Conservation (phyloP, 2,797 vertebrate species). For the Yasuhikotakia modesta region DNA sequence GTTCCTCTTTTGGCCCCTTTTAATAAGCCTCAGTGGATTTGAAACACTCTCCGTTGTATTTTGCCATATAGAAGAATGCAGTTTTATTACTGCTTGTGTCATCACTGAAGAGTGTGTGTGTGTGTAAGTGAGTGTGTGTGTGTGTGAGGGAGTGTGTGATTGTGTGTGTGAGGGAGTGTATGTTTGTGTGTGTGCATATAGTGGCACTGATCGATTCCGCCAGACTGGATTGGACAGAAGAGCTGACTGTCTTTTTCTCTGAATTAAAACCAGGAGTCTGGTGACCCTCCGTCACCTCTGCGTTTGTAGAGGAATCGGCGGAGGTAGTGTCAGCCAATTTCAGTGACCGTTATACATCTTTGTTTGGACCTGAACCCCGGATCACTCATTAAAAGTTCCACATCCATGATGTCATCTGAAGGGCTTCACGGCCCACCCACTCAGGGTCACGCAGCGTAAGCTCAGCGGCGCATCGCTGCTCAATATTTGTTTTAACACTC, state of each 20-base stretch:
- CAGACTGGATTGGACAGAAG: slow-evolving; percentile 37
- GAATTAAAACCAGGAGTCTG: slow-evolving; percentile 55
- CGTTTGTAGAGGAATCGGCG: slow-evolving; percentile 3
- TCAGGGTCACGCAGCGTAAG: slow-evolving; percentile 1
- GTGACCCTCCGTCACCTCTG: slow-evolving; percentile 23
- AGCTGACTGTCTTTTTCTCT: slow-evolving; percentile 48
- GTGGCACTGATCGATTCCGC: slow-evolving; percentile 36
- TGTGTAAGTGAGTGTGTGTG: too few relatives aligned
- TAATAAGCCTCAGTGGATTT: slow-evolving; percentile 56
- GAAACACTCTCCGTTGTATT: slow-evolving; percentile 22
- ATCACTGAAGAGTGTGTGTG: slow-evolving; percentile 38
- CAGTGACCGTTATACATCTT: slow-evolving; percentile 6
- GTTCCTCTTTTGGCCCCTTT: slow-evolving; percentile 17
- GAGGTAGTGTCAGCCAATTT: slow-evolving; percentile 27
- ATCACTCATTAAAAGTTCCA: slow-evolving; percentile 36
- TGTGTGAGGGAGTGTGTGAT: too few relatives aligned
- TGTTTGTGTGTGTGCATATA: slow-evolving; percentile 38
- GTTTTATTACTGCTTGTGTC: slow-evolving; percentile 28
- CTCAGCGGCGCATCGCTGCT: neutral
- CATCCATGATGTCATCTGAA: slow-evolving; percentile 22
- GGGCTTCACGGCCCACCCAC: slow-evolving; percentile 3
- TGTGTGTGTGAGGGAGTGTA: too few relatives aligned
- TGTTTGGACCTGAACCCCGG: slow-evolving; percentile 17
- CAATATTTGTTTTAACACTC: neutral
- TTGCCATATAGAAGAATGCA: slow-evolving; percentile 35